Conservation (phyloP, 2,797 vertebrate genomes). For the Sphenopsis melanotis region DNA sequence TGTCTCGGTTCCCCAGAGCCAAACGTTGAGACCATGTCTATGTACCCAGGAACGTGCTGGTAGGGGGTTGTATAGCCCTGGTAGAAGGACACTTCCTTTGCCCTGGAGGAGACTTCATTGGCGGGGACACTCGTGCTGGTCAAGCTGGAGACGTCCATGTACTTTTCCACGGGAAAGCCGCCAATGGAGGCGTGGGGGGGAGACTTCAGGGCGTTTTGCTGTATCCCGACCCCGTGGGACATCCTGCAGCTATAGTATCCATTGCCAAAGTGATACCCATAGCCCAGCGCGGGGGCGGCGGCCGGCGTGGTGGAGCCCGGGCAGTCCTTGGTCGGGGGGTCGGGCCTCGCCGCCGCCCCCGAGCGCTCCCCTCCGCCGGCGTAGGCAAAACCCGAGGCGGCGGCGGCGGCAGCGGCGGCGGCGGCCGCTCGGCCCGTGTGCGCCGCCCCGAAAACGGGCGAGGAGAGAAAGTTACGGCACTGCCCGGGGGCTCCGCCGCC, state of each 20-base stretch:
- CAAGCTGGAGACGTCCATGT: slow-evolving; percentile 81
- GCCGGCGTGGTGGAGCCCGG: slow-evolving; percentile 68
- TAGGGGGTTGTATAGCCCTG: slow-evolving; percentile 81
- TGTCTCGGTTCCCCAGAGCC: slow-evolving; percentile 78
- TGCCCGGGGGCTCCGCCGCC: slow-evolving; percentile 26
- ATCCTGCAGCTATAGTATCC: slow-evolving; percentile 84
- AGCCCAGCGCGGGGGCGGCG: slow-evolving; percentile 74
- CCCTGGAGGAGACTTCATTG: slow-evolving; percentile 76
- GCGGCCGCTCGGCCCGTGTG: slow-evolving; percentile 53
- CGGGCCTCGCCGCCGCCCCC: slow-evolving; percentile 63
- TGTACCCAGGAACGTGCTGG: slow-evolving; percentile 80
- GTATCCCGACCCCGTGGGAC: slow-evolving; percentile 79
- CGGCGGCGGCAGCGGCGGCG: slow-evolving; percentile 53
- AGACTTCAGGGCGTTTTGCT: slow-evolving; percentile 80
- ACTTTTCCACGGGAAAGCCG: slow-evolving; percentile 81
- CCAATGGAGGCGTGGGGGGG: slow-evolving; percentile 76
- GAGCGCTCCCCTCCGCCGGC: slow-evolving; percentile 62
- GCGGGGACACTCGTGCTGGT: slow-evolving; percentile 75
- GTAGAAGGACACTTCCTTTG: slow-evolving; percentile 82
- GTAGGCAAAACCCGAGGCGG: slow-evolving; percentile 69
- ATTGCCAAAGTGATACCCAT: slow-evolving; percentile 83
- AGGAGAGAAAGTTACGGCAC: slow-evolving; percentile 67
- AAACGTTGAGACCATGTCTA: slow-evolving; percentile 83
- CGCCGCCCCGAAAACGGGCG: slow-evolving; percentile 64
- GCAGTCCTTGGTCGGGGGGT: slow-evolving; percentile 71